Evolutionary conservation across 2,888 invertebrate species (phyloP), one percentile per base, ranked within the genome.

Genomic region (Reticulitermes lucifugus): DNA sequence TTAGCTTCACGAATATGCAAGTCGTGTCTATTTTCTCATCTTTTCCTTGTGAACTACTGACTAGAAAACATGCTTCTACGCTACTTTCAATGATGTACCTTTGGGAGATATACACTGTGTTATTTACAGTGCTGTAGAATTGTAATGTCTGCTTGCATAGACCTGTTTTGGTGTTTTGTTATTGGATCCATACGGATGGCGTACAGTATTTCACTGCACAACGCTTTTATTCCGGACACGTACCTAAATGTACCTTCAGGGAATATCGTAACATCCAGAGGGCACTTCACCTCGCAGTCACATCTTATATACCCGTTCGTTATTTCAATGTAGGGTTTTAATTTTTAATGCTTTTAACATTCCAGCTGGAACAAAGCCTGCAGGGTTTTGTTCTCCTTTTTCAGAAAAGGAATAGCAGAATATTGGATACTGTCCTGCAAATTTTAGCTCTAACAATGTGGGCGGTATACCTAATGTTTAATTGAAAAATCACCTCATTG

Each of bases 401-500:
- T 25, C 7, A 2, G 3, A 65, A 5, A 25, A 55, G 55, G 18
- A 18, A 55, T 2, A 6, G n/a, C 65, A 5, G 65, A 65, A 6
- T 65, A 41, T 14, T 5, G 73, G 41, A 73, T 73, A 41, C 22
- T 73, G 73, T 73, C 35, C 41, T 73, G 73, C 41, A 73, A 73
- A 41, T 41, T 41, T 41, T 21, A 21, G 73, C 25, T 73, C 14
- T 73, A 73, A 73, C 73, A 73, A 73, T 73, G 73, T 41, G 73
- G 73, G 41, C 10, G 29, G 29, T 46, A 59, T 79, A 65, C 59
- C 71, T 71, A 71, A 85, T 85, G 80, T 83, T 85, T 85, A 85
- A 85, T 85, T 85, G 85, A 85, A 83, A 83, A 85, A 85, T 83
- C 80, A 80, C 43, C 70, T 65, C 81, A 81, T 81, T 70, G 81